Percentiles rank a stretch among this genome's conserved stretches.
These are phyloP conservation scores for Athene noctua DNA, from an alignment of 2,113 vertebrate species.

Conservation along the genomic window DNA sequence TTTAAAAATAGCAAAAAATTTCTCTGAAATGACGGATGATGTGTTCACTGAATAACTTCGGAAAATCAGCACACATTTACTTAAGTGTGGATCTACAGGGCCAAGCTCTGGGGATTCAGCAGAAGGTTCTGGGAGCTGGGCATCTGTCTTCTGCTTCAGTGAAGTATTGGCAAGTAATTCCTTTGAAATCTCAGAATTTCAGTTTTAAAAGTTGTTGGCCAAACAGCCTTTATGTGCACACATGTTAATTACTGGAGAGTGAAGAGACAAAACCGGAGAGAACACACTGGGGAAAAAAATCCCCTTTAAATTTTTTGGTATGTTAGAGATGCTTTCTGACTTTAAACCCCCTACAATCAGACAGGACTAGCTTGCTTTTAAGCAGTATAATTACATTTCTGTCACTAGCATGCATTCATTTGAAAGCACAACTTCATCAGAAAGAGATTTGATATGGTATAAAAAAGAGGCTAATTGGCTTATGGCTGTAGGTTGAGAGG, in stretches of 20 bases:
- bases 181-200: neutral
- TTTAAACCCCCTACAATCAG: neutral
- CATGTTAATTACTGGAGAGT: neutral
- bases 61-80: neutral
- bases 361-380: neutral
- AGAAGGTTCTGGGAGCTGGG: neutral
- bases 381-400: constrained; percentile 17
- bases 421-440: neutral
- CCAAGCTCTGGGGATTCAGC: neutral
- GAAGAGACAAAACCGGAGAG: neutral
- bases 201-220: neutral
- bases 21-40: neutral
- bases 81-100: neutral
- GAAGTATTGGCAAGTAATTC: neutral
- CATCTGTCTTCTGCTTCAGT: neutral
- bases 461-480: constrained; percentile 52
- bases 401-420: neutral
- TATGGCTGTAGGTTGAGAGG: constrained; percentile 39
- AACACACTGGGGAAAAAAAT: neutral
- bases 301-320: neutral
- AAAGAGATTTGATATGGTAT: constrained; percentile 39
- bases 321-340: constrained; percentile 15
- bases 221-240: neutral
- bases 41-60: neutral
- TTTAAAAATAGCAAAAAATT: neutral